phyloP scores from a whole-genome alignment of 2,888 invertebrate genomes.

The Diarsia brunnea region DNA sequence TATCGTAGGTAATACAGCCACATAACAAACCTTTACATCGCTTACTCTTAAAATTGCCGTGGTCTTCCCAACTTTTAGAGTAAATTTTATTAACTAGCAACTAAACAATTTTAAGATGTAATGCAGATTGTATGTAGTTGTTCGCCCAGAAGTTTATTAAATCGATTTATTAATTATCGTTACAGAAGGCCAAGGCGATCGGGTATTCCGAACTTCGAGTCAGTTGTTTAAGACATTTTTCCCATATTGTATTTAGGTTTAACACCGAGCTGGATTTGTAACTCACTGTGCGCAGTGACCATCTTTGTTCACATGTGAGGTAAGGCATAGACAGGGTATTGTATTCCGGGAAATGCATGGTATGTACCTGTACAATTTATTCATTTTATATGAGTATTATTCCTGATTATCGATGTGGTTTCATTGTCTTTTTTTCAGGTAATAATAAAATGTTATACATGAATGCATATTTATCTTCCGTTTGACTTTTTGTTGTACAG shows the following conservation, averaged over 20 bases:
- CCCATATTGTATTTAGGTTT: constrained; percentile 69
- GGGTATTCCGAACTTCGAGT: constrained; percentile 68
- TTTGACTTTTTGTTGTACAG: constrained; percentile 77
- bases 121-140: constrained; percentile 20
- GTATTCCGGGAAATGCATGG: constrained; percentile 64
- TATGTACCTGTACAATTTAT: constrained; percentile 69
- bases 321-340: constrained; percentile 66
- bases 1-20: neutral
- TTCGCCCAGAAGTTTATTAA: constrained; percentile 58
- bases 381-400: constrained; percentile 56
- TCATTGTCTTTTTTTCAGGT: constrained; percentile 71
- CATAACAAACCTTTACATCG: constrained; percentile 11
- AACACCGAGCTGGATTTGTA: constrained; percentile 58
- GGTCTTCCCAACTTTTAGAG: constrained; percentile 12
- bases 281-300: constrained; percentile 34
- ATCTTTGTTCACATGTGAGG: constrained; percentile 56
- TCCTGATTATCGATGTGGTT: constrained; percentile 50
- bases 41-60: constrained; percentile 20
- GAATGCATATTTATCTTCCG: constrained; percentile 75
- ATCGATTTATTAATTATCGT: constrained; percentile 76
- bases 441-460: constrained; percentile 39
- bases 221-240: constrained; percentile 65
- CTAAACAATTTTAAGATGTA: constrained; percentile 18
- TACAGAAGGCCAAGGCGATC: constrained; percentile 77
- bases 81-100: neutral